Percentiles rank a stretch among this genome's conserved stretches.
Conservation (phyloP, 2,113 vertebrate genomes). For the Microcebus ravelobensis region DNA sequence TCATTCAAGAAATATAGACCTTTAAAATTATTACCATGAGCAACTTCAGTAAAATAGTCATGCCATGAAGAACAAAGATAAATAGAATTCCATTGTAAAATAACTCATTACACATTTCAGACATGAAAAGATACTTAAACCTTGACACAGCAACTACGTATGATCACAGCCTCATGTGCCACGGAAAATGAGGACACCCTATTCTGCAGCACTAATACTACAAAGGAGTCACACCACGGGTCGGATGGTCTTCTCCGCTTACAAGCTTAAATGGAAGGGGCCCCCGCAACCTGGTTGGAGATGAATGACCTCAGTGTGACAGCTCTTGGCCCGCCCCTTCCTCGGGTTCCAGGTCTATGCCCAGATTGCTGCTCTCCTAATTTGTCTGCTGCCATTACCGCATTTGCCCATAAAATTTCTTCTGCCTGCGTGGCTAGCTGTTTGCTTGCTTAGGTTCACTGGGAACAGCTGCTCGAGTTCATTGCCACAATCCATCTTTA, state of each 20-base stretch:
- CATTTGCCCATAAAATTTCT: background rate
- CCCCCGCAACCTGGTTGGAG: accelerated
- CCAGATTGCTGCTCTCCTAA: background rate
- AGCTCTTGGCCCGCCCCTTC: background rate
- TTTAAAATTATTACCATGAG: background rate
- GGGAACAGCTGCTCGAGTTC: background rate
- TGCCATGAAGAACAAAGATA: background rate
- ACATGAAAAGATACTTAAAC: background rate
- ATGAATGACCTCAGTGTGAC: accelerated
- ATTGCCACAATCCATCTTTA: background rate
- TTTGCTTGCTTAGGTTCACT: background rate
- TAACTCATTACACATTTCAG: background rate
- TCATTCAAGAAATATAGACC: background rate
- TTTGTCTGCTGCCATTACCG: background rate
- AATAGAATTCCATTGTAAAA: background rate
- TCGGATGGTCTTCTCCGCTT: background rate
- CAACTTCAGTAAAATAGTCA: background rate
- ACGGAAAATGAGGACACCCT: background rate
- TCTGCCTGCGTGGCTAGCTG: background rate
- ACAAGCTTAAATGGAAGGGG: background rate
- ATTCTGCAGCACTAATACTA: background rate
- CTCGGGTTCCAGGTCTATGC: background rate
- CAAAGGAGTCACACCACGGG: accelerated
- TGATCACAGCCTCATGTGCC: background rate
- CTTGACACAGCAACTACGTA: background rate